phyloP scores from a whole-genome alignment of 2,888 invertebrate species.

The Hermaeophaga mercurialis region DNA sequence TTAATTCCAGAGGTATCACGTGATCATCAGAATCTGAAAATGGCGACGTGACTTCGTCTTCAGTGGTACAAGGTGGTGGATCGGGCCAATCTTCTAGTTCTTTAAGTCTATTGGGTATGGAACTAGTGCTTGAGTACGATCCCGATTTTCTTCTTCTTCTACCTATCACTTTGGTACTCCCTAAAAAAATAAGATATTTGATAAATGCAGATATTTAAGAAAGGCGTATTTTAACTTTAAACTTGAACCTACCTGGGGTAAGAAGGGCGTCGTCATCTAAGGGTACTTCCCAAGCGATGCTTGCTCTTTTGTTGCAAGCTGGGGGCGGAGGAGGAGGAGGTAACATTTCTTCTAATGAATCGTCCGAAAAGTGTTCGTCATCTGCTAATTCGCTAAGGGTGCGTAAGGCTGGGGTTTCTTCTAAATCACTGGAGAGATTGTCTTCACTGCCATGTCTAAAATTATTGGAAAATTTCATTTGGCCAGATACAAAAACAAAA shows the following conservation, averaged over 20 bases:
- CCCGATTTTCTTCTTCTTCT: constrained; percentile 49
- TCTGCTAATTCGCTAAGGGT: constrained; percentile 57
- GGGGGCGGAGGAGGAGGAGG: constrained; percentile 65
- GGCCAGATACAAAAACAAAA: too few relatives aligned
- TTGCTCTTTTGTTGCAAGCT: constrained; percentile 71
- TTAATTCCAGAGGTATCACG: constrained; percentile 51
- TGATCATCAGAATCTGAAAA: constrained; percentile 67
- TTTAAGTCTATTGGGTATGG: constrained; percentile 69
- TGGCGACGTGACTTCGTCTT: constrained; percentile 71
- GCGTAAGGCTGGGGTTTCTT: constrained; percentile 46
- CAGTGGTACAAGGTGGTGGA: constrained; percentile 70
- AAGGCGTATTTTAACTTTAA: background rate
- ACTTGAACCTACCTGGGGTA: constrained; percentile 61
- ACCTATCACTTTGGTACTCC: constrained; percentile 54
- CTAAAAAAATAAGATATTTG: constrained; percentile 18
- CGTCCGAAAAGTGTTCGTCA: constrained; percentile 78
- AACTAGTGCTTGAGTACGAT: constrained; percentile 72
- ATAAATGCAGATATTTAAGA: background rate
- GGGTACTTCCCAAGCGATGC: constrained; percentile 88
- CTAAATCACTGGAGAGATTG: constrained; percentile 53
- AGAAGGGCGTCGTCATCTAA: constrained; percentile 72
- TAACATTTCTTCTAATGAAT: constrained; percentile 78
- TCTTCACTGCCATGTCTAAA: constrained; percentile 52
- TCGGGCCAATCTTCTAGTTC: constrained; percentile 80
- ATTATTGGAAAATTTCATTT: background rate